Base-by-base conservation (phyloP, 1,140 invertebrate genomes). In the Drosophila navojoa region DNA sequence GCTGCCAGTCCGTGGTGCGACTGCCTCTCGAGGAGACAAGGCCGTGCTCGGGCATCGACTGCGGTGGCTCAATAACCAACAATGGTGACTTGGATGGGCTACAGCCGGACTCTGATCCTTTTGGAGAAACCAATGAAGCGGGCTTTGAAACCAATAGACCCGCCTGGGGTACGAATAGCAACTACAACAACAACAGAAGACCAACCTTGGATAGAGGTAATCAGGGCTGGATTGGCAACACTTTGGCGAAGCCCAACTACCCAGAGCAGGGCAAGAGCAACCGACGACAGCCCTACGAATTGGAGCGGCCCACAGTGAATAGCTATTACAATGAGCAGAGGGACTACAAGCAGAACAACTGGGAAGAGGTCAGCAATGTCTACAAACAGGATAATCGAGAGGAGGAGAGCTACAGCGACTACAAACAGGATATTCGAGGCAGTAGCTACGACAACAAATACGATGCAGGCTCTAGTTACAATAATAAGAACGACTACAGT, bases 21-120 rank as follows among this genome's bases (percentile, higher is more conserved):
- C 27, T 87, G 4, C 85, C 85, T 0, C 19, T 91, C 35, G 76
- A 90, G 53, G 86, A 91, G 52, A 71, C 62, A 0, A 44, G 52
- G 0, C 47, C 68, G 7, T 91, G 90, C 35, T 61, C 59, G 10
- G 90, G 80, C 0, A 54, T 69, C 0, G 75, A 89, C n/a, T 91
- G 90, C 22, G 90, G 82, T 2, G 90, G 86, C 4, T 73, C 62
- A 13, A 90, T 90, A 66, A 44, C 81, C 11, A 75, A 80, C 4
- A 79, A 75, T n/a, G 76, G 73, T 3, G 85, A 84, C 10, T 38
- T 66, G 3, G 76, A 89, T 25, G 76, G 50, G 0, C 5, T 73
- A 1, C n/a, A 16, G 15, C 64, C 68, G 0, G 71, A 86, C 15
- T 58, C 55, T 6, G 50, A 70, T 1, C 13, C 55, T 0, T 79